A percentile compares a stretch with the other conserved stretches of the same genome.
phyloP scores from a whole-genome alignment of 2,113 vertebrate species.

The Gulo gulo region DNA sequence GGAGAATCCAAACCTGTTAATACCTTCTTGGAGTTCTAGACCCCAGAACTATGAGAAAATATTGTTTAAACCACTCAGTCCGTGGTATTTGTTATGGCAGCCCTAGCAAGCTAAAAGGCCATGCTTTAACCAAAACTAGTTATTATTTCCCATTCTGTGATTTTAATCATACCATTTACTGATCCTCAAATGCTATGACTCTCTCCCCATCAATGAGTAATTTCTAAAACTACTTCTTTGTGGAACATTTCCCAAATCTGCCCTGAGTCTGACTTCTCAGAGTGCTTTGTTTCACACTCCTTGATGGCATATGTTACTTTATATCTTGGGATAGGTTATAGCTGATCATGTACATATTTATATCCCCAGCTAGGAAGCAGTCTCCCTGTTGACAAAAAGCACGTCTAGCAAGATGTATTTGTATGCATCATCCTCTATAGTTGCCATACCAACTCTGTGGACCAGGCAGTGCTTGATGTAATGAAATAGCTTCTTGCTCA shows the following conservation, averaged over 20 bases:
- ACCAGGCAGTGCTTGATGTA: neutral
- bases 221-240: neutral
- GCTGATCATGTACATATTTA: neutral
- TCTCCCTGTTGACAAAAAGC: neutral
- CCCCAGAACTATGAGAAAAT: neutral
- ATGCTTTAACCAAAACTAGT: neutral
- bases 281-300: neutral
- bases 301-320: neutral
- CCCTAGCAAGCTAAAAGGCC: neutral
- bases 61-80: neutral
- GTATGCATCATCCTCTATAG: neutral
- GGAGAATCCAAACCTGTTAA: neutral
- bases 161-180: neutral
- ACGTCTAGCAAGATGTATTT: neutral
- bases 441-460: neutral
- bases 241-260: neutral
- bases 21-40: neutral
- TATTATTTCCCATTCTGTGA: neutral
- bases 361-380: no score
- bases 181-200: neutral
- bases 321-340: neutral
- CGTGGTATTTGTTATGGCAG: neutral
- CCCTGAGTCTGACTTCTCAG: neutral
- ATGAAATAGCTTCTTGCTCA: neutral
- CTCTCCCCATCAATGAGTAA: neutral